Evolutionary conservation across 2,113 vertebrate species (phyloP), one percentile per base, ranked within the genome.

Genomic region (Electrona antarctica): DNA sequence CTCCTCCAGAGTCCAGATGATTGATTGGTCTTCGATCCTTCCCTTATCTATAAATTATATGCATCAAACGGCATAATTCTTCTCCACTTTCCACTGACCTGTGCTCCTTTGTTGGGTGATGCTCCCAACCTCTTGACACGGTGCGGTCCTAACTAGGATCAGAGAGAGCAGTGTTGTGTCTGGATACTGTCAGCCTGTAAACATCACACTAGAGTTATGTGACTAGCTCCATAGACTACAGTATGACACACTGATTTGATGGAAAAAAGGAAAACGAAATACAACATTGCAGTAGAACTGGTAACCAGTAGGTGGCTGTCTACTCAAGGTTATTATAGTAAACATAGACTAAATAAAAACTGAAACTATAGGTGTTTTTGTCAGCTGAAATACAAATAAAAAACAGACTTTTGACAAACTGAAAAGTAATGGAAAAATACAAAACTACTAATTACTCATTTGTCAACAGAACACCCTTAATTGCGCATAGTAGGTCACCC

Each of bases 301-400:
- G 62, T 5, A 21, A 66, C 80, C 83, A 83, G 82, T 74, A 71
- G 85, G 63, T 66, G 86, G 73, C 74, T 71, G 57, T 7, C 5
- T 69, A 41, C 5, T 41, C 33, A 41, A 41, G 33, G 33, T 41
- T 6, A 41, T 41, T 41, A 41, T 41, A 41, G 33, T 41, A 41
- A 41, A 41, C 33, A 41, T 41, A 41, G 5, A 41, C 33, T 41
- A 41, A 41, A 41, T 41, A 41, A 41, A 41, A 41, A 41, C 33
- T 41, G 2, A 33, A 33, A 33, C 29, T 41, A 41, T 41, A 41
- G 33, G 3, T 41, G 33, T 41, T 3, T 41, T 3, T 41, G 33
- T 21, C 2, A 21, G 21, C 21, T 21, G 21, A 21, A 21, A 21
- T 21, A 21, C 21, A 21, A 21, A 21, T 21, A 21, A 1, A 21